Evolutionary conservation across 2,113 vertebrate species (phyloP).

Genomic region (Falco punctatus): DNA sequence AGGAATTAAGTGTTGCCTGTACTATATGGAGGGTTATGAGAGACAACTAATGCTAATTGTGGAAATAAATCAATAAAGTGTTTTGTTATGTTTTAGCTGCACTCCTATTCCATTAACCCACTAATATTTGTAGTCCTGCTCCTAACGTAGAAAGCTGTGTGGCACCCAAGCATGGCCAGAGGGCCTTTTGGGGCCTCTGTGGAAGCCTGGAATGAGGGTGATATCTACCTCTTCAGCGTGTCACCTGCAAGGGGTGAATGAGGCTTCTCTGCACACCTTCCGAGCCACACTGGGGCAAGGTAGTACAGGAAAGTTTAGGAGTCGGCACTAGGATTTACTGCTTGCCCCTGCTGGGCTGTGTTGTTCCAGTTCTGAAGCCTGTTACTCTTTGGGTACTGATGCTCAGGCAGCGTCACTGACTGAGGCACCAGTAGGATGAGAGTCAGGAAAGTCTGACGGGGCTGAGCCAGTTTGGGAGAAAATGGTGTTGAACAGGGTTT

Average conservation of each 20-base stretch:
- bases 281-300: neutral
- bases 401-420: neutral
- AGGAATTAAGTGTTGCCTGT: neutral
- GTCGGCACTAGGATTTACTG: neutral
- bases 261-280: neutral
- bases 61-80: neutral
- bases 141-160: neutral
- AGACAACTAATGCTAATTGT: neutral
- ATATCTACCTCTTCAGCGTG: neutral
- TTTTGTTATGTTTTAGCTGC: neutral
- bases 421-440: neutral
- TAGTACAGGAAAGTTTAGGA: neutral
- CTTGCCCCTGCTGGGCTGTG: accelerated
- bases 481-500: neutral
- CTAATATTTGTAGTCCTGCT: neutral
- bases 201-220: neutral
- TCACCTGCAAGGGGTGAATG: neutral
- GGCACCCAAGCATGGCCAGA: neutral
- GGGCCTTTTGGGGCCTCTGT: neutral
- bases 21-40: neutral
- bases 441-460: neutral
- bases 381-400: neutral
- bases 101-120: neutral
- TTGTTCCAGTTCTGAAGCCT: neutral
- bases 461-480: neutral